These are phyloP conservation scores for Hemaris fuciformis DNA, from an alignment of 2,888 invertebrate species.

Conservation along the genomic window DNA sequence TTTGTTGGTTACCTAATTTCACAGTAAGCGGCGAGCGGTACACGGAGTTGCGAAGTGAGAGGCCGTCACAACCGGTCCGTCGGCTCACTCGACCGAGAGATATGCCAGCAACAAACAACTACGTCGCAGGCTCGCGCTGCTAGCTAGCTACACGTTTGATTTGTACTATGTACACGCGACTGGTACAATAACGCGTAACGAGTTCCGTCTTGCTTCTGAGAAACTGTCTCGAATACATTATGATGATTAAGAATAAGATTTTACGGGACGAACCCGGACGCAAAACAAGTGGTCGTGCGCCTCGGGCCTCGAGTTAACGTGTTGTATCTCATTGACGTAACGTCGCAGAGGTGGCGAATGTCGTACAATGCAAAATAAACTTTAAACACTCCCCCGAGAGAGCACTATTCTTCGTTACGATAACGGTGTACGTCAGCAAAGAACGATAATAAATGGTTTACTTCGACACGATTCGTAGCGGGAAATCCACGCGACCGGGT, in stretches of 20 bases:
- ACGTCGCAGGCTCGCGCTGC: slow-evolving; percentile 43
- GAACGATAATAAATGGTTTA: slow-evolving; percentile 78
- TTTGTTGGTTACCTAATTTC: slow-evolving; percentile 80
- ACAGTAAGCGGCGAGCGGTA: slow-evolving; percentile 70
- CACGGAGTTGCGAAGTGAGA: slow-evolving; percentile 79
- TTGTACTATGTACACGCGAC: slow-evolving; percentile 33
- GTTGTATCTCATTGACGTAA: slow-evolving; percentile 79
- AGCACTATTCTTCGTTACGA: slow-evolving; percentile 44
- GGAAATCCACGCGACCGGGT: slow-evolving; percentile 77
- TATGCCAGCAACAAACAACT: slow-evolving; percentile 57
- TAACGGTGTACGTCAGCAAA: slow-evolving; percentile 65
- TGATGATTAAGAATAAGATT: slow-evolving; percentile 34
- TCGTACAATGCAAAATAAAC: slow-evolving; percentile 57
- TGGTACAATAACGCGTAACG: slow-evolving; percentile 33
- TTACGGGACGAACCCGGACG: slow-evolving; percentile 73
- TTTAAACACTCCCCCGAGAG: slow-evolving; percentile 49
- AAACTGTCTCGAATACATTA: slow-evolving; percentile 37
- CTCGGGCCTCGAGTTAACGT: slow-evolving; percentile 70
- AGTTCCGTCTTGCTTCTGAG: slow-evolving; percentile 49
- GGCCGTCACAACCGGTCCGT: slow-evolving; percentile 77
- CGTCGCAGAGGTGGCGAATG: slow-evolving; percentile 64
- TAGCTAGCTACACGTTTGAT: slow-evolving; percentile 41
- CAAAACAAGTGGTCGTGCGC: slow-evolving; percentile 67
- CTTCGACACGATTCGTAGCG: slow-evolving; percentile 74
- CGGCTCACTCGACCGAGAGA: slow-evolving; percentile 68